Evolutionary conservation across 2,797 vertebrate genomes (phyloP), one percentile per base, ranked within the genome.

Genomic region (Oryzias sinensis): DNA sequence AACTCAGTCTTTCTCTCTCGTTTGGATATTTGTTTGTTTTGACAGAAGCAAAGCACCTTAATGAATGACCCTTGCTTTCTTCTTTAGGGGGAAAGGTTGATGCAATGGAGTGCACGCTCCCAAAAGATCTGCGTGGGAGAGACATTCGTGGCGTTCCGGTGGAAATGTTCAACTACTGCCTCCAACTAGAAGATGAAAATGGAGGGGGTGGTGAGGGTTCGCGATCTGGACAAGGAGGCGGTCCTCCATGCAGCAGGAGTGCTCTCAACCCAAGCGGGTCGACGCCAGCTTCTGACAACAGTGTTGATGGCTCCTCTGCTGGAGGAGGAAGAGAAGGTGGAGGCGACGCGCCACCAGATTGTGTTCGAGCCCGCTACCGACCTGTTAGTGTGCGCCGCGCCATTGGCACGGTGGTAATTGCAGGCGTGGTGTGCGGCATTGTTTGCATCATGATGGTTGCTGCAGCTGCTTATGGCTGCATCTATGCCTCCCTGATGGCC

Each of bases 391-490:
- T 99, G 72, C 94, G 97, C 16, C 90, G 96, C 1, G 97, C 97
- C 51, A 97, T 99, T 1, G 97, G 97, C 81, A 99, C 97, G 0
- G 96, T 99, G 80, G 96, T 98, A 80, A 97, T 99, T 0, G 96
- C 97, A 0, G 97, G 96, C 0, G 97, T 99, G 15, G 96, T 99
- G 53, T 99, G 97, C 0, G 96, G 97, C 56, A 94, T 99, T 0
- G 97, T 99, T 16, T 99, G 97, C 79, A 95, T 99, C 82, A 99
- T 99, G 97, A 99, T 99, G 97, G 96, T 99, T 8, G 97, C 96
- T 6, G 97, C 97, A 0, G 97, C 97, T 0, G 95, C 96, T 17
- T 99, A 99, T 0, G 97, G 97, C 14, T 99, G 97, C 81, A 98
- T 99, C 87, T 99, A 99, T 0, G 97, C 97, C 65, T 98, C 97